Evolutionary conservation across 35 echinoderm and acorn worm species (phyloP), one percentile per base, ranked within the genome.

Genomic region (Patiria miniata): DNA sequence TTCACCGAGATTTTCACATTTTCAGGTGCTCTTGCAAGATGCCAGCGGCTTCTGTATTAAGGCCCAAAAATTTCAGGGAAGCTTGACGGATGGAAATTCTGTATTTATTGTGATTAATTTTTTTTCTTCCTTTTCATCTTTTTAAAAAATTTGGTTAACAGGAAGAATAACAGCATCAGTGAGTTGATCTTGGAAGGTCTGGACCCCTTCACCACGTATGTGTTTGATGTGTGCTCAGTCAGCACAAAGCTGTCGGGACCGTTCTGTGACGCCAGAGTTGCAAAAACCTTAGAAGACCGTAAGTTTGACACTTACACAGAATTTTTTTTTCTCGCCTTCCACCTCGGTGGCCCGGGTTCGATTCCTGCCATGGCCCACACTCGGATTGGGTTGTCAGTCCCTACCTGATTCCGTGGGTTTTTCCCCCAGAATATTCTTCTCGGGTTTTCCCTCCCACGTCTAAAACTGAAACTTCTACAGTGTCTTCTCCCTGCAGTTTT

Each of bases 241-340:
- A 87, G 40, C 26, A 9, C 29, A 12, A 19, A 79, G 1, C 10
- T 21, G 30, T 47, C 68, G 3, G 68, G 68, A 18, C 39, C 44
- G 26, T 78, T 36, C 22, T 78, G 85, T 37, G 68, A 69, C 28
- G 51, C 37, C 18, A 34, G 68, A 54, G 39, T n/a, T 1, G 76
- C 37, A 22, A 15, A 17, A 40, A 87, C 85, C 15, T 69, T 87
- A 5, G 76, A 87, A 87, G 85, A 87, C 76, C 76, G 85, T 87
- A 87, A 87, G 85, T 51, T 55, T 17, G 14, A 68, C 4, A 5
- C 26, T 26, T 51, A 7, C 50, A n/a, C 16, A 16, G 79, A 81
- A 44, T 81, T 81, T 81, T 28, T 38, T 34, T 33, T 38, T 80
- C 36, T 8, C 36, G 5, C 36, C 23, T 6, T 16, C 36, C 28